These are phyloP conservation scores for Muschampia plurimacula DNA, from an alignment of 2,888 invertebrate species.

Conservation along the genomic window DNA sequence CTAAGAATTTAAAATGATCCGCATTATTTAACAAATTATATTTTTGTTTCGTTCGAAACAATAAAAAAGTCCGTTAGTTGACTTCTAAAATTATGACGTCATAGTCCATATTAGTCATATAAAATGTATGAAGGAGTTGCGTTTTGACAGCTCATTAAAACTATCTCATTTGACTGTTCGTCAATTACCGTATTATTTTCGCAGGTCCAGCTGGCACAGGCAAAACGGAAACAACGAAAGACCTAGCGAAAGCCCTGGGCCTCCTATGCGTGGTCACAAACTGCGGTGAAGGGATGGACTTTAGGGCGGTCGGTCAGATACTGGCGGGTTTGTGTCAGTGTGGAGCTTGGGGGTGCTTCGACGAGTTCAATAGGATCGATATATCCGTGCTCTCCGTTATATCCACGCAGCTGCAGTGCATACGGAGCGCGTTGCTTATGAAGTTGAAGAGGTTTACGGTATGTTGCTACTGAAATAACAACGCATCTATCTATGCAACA, in stretches of 20 bases:
- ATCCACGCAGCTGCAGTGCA: conserved; percentile 92
- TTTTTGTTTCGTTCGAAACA: too few species aligned
- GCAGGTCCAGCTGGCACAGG: conserved; percentile 92
- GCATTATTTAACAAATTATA: too few species aligned
- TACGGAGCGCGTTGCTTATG: conserved; percentile 87
- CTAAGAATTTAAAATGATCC: too few species aligned
- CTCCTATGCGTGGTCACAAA: conserved; percentile 94
- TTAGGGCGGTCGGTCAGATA: conserved; percentile 89
- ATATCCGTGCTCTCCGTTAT: conserved; percentile 97
- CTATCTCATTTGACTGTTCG: too few species aligned
- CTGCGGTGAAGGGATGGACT: conserved; percentile 98
- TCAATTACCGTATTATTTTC: too few species aligned
- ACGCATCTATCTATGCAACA: too few species aligned
- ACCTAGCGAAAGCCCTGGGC: conserved; percentile 95
- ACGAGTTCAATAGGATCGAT: conserved; percentile 97
- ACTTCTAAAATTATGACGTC: too few species aligned
- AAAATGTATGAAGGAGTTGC: too few species aligned
- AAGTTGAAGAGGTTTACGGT: conserved; percentile 91
- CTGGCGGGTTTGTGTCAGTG: conserved; percentile 92
- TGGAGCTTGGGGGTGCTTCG: conserved; percentile 98
- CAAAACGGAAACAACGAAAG: conserved; percentile 97
- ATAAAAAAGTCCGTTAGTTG: too few species aligned
- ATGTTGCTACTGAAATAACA: conserved; percentile 42
- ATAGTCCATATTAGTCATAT: too few species aligned
- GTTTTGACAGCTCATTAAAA: too few species aligned